Evolutionary conservation across 2,113 vertebrate genomes (phyloP).

Genomic region (Amazona guildingii): DNA sequence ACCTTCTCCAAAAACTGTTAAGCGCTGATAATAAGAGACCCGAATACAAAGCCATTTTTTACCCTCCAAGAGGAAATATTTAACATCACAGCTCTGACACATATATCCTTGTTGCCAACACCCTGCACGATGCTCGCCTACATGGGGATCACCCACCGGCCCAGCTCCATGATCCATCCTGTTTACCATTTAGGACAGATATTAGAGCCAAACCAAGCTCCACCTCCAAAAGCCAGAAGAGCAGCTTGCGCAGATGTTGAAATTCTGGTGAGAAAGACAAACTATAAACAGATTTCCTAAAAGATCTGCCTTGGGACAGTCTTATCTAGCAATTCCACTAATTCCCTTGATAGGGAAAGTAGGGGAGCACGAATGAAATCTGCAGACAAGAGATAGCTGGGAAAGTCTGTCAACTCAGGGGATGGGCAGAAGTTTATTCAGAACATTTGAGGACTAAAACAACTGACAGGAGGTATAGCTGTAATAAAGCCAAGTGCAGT

Average conservation of each 20-base stretch:
- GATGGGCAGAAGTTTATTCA: neutral
- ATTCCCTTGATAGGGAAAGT: conserved; percentile 33
- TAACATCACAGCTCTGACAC: neutral
- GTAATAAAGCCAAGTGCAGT: conserved; percentile 7
- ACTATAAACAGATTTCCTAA: conserved; percentile 54
- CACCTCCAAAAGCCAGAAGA: neutral
- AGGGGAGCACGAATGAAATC: neutral
- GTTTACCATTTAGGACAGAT: neutral
- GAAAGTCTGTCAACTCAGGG: conserved; percentile 23
- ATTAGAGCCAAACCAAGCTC: neutral
- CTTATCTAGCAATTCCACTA: conserved; percentile 33
- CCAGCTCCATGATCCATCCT: neutral
- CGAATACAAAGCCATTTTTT: neutral
- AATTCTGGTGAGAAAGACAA: conserved; percentile 45
- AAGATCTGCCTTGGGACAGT: conserved; percentile 29
- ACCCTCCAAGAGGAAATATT: neutral
- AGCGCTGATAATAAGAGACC: neutral
- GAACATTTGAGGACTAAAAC: neutral
- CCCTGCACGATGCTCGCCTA: neutral
- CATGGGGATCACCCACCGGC: neutral
- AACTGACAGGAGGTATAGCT: conserved; percentile 3
- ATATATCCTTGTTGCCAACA: neutral
- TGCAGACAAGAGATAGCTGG: conserved; percentile 20
- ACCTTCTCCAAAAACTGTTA: neutral
- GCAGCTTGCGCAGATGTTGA: conserved; percentile 37